Evolutionary conservation across 2,888 invertebrate genomes (phyloP), one percentile per base, ranked within the genome.

Genomic region (Hyalella azteca): DNA sequence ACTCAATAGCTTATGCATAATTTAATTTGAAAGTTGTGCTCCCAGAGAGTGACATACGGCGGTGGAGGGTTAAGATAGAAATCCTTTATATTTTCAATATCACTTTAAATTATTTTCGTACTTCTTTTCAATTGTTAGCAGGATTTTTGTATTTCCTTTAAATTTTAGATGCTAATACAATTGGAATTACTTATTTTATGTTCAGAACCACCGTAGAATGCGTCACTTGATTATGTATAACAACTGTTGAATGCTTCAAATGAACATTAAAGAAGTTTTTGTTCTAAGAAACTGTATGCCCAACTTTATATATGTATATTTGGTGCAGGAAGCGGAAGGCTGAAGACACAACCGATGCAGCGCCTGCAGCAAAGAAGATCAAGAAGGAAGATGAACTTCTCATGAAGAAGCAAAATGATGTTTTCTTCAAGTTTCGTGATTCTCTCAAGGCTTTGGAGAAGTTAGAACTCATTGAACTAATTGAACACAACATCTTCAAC

Each of bases 401-500:
- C 83, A 88, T 93, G 50, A 90, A 92, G 86, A 91, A 92, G 84
- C 96, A 97, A 88, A 94, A 92, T 86, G 91, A 93, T 86, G 86
- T 90, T 36, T 87, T 93, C 77, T 95, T 92, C 88, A 89, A 90
- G 77, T 89, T 91, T 84, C 89, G 92, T n/a, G 94, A 95, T 87
- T 82, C 89, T 0, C 87, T 95, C 41, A 88, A 88, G 3, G 86
- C 89, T 19, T 88, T 95, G 29, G 88, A 88, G 0, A 94, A 92
- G 86, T 86, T 87, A 0, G 91, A 94, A 22, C 88, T 95, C 79
- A 88, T 89, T 32, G 87, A 88, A 0, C 87, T 98, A 41, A 89
- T 98, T 29, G 90, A 92, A 85, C 86, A 88, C 19, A 98, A 98
- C 87, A 87, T 90, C 0, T 95, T 96, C 87, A 95, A 96, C 87